These are phyloP conservation scores for Capitulum mitella DNA, from an alignment of 2,888 invertebrate genomes.

Conservation along the genomic window DNA sequence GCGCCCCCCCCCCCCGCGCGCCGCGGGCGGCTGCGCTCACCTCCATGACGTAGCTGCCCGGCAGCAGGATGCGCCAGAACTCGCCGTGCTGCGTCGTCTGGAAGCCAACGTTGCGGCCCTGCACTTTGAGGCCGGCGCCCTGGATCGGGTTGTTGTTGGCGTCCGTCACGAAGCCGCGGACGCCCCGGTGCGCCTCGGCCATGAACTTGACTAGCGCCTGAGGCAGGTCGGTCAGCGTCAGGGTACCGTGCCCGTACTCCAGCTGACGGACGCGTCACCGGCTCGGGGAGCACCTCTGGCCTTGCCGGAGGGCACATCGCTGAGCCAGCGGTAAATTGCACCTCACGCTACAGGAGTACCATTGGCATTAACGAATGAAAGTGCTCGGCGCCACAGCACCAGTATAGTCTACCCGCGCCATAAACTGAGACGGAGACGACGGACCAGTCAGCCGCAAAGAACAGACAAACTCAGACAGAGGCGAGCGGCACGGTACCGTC, in stretches of 20 bases:
- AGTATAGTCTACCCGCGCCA: too few relatives aligned
- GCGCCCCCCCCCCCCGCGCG: too few relatives aligned
- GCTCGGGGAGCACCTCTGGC: neutral
- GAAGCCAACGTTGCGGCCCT: slow-evolving; percentile 74
- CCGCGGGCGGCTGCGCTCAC: slow-evolving; percentile 48
- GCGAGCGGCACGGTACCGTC: too few relatives aligned
- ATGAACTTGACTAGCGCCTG: slow-evolving; percentile 73
- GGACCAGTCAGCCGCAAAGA: too few relatives aligned
- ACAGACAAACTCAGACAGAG: too few relatives aligned
- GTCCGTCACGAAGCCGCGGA: slow-evolving; percentile 76
- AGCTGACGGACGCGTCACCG: neutral
- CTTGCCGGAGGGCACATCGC: too few relatives aligned
- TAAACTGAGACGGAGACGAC: too few relatives aligned
- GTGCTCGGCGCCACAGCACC: neutral
- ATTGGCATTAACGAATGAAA: neutral
- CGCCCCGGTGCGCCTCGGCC: slow-evolving; percentile 78
- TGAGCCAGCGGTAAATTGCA: neutral
- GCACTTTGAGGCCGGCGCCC: slow-evolving; percentile 67
- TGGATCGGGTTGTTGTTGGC: slow-evolving; percentile 69
- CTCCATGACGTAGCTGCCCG: slow-evolving; percentile 76
- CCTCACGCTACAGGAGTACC: too few relatives aligned
- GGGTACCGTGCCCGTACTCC: too few relatives aligned
- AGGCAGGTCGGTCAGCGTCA: neutral
- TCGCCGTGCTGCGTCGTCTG: slow-evolving; percentile 85
- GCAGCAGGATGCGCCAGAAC: slow-evolving; percentile 84